Evolutionary conservation across 2,113 vertebrate species (phyloP), one percentile per base, ranked within the genome.

Genomic region (Hippocampus barbouri): DNA sequence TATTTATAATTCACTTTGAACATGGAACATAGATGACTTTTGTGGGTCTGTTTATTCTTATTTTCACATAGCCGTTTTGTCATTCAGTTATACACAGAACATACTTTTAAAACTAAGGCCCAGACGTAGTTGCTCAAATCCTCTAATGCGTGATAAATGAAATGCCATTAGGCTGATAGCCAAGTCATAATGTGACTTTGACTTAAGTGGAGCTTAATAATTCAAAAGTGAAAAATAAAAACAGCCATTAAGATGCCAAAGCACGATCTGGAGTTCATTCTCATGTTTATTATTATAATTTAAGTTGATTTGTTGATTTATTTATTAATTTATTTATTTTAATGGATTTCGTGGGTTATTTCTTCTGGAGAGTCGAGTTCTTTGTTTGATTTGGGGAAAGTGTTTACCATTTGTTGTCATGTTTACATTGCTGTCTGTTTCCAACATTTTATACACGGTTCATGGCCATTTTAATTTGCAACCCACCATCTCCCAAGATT

Each of bases 381-480:
- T 70, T 74, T 70, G 1, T 34, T 69, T 73, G 0, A 66, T 54
- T 78, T 83, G 74, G 77, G 75, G 87, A 78, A 80, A 80, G 80
- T 83, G 69, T 76, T 86, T 82, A 78, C 81, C 71, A 71, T 66
- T 75, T 87, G 77, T 86, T 82, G 61, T 81, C 83, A 68, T 66
- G 77, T 86, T 86, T 70, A 76, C 75, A 79, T 79, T 74, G 67
- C 77, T 77, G 69, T 85, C 77, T 63, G 61, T 63, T 41, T 56
- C 10, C 21, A 8, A 5, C 20, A 16, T 63, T 63, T 40, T 77
- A 71, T 67, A 76, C 54, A 77, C 75, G 72, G 70, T 43, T 78
- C 81, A 84, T 86, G 61, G 25, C 63, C 72, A 76, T 79, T 81
- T 87, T 92, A 54, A 85, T 85, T 91, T 90, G 77, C 79, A 68